phyloP scores from a whole-genome alignment of 2,113 vertebrate genomes.

The Apaloderma vittatum region DNA sequence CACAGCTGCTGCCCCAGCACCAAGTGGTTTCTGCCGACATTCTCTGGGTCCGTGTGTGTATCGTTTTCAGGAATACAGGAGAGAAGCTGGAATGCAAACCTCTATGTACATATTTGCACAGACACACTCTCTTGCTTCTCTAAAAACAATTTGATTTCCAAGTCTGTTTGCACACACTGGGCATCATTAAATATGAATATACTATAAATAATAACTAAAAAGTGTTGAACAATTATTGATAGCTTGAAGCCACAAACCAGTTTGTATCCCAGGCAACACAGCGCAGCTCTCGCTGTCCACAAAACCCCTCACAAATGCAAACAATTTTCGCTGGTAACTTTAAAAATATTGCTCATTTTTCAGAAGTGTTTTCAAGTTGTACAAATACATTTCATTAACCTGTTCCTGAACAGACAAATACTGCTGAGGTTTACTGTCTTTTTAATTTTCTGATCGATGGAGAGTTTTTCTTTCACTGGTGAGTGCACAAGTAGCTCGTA shows the following conservation, averaged over 20 bases:
- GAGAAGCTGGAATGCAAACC: not conserved
- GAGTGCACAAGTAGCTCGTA: not conserved
- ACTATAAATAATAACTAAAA: conserved; percentile 54
- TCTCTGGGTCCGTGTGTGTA: accelerated
- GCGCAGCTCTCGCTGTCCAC: not conserved
- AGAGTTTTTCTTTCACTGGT: not conserved
- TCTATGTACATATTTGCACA: not conserved
- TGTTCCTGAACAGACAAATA: not conserved
- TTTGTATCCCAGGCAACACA: conserved; percentile 38
- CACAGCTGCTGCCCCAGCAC: not conserved
- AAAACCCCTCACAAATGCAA: not conserved
- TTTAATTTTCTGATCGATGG: not conserved
- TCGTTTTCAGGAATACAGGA: accelerated
- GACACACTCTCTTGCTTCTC: accelerated
- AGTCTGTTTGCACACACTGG: not conserved
- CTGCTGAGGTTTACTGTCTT: not conserved
- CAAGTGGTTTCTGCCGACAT: accelerated
- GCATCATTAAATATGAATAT: conserved; percentile 45
- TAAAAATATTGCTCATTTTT: not conserved
- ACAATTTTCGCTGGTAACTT: not conserved
- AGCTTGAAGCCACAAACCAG: not conserved
- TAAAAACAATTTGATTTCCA: not conserved
- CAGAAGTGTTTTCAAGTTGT: not conserved
- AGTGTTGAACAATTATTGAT: not conserved
- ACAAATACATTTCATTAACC: not conserved